Percentiles rank a stretch among this genome's conserved stretches.
phyloP scores from a whole-genome alignment of 2,888 invertebrate species.

The Trisateles emortualis region DNA sequence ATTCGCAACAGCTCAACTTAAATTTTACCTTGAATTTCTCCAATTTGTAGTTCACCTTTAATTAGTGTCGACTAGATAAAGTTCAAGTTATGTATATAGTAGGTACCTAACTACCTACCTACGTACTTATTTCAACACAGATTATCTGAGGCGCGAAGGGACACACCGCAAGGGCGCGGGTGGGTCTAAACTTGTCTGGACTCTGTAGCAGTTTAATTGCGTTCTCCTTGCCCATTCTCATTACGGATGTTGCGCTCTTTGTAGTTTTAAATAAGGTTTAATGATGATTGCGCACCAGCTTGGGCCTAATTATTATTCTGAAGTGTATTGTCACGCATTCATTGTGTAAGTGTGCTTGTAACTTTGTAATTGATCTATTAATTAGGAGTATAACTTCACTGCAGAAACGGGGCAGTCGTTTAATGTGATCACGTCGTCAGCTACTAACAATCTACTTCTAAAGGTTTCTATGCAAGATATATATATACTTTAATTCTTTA shows the following conservation, averaged over 20 bases:
- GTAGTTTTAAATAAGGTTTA: constrained; percentile 49
- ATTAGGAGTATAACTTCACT: neutral
- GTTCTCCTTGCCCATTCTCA: constrained; percentile 46
- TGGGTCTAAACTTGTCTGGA: constrained; percentile 53
- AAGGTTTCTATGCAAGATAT: no score
- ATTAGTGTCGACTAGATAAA: constrained; percentile 42
- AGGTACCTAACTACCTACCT: constrained; percentile 29
- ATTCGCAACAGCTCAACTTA: constrained; percentile 22
- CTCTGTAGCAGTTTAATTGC: constrained; percentile 59
- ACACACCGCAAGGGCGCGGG: constrained; percentile 47
- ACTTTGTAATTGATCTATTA: neutral
- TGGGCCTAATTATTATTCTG: constrained; percentile 8
- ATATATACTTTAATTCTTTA: no score
- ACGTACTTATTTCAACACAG: constrained; percentile 57
- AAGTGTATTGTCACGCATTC: constrained; percentile 5
- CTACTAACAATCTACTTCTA: neutral
- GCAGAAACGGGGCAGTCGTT: neutral
- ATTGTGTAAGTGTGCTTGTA: neutral
- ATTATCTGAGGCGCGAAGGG: constrained; percentile 63
- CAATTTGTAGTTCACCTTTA: constrained; percentile 42
- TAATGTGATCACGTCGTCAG: neutral
- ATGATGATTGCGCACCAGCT: constrained; percentile 45
- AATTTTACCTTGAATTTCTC: constrained; percentile 28
- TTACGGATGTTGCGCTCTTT: constrained; percentile 44
- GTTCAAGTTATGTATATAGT: constrained; percentile 19